Conservation (phyloP, 2,797 vertebrate genomes). For the Mycteria americana region DNA sequence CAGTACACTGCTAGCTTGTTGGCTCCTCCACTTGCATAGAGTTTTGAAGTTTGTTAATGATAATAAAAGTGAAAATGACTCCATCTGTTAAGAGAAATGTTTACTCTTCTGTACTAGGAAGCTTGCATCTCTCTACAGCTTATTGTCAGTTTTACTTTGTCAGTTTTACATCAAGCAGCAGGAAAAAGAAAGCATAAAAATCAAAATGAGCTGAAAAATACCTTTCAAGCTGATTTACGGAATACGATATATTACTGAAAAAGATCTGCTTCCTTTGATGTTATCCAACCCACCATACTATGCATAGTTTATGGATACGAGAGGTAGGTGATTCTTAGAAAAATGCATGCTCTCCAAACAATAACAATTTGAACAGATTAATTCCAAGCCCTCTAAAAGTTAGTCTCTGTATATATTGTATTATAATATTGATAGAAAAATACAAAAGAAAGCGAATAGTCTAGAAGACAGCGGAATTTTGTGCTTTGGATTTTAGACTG, state of each 20-base stretch:
- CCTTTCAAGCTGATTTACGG: conserved; percentile 49
- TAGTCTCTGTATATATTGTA: neutral
- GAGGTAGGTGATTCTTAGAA: conserved; percentile 3
- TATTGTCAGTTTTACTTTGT: conserved; percentile 55
- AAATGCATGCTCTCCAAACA: neutral
- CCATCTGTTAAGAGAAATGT: conserved; percentile 60
- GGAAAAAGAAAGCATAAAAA: conserved; percentile 61
- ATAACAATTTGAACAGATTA: conserved; percentile 33
- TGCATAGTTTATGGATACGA: neutral
- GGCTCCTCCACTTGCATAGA: neutral
- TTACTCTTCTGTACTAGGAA: conserved; percentile 29
- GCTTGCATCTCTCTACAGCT: conserved; percentile 16
- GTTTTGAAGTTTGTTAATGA: conserved; percentile 52
- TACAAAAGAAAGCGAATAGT: neutral
- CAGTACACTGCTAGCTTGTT: neutral
- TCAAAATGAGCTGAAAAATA: conserved; percentile 56
- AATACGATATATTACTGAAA: conserved; percentile 37
- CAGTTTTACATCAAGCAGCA: conserved; percentile 60
- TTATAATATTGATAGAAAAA: neutral
- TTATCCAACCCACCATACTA: neutral
- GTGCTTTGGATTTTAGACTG: neutral
- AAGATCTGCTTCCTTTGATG: conserved; percentile 33
- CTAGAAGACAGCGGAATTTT: neutral
- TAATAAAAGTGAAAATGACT: conserved; percentile 48
- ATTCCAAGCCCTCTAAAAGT: neutral